A percentile compares a stretch with the other conserved stretches of the same genome.
Evolutionary conservation across 2,113 vertebrate species (phyloP).

Genomic region (Otis tarda): DNA sequence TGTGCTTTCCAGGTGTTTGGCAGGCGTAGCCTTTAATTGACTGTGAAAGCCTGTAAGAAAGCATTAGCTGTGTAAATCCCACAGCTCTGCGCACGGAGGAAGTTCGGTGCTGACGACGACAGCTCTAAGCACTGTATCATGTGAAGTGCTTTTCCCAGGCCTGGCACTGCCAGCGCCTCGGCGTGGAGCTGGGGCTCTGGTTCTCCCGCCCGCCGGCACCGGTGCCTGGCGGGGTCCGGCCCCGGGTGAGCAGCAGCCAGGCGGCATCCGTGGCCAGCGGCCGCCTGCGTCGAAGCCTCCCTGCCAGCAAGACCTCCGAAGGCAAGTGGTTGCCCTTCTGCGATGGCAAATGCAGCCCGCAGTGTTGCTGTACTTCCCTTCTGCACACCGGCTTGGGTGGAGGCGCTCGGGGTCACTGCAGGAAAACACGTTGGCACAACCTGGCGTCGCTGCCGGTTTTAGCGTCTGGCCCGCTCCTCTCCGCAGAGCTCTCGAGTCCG

Average conservation of each 20-base stretch:
- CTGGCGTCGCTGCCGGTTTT: accelerated
- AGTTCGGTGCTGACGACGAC: accelerated
- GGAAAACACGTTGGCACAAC: too few species aligned
- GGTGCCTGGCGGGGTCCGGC: neutral
- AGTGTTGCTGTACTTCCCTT: accelerated
- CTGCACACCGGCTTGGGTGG: accelerated
- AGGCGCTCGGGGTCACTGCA: accelerated
- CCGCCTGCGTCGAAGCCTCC: accelerated
- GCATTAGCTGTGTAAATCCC: neutral
- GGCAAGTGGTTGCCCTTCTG: neutral
- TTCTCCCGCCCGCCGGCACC: too few species aligned
- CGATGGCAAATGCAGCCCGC: accelerated
- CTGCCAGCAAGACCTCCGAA: neutral
- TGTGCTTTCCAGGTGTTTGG: neutral
- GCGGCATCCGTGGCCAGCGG: neutral
- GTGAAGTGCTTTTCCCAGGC: neutral
- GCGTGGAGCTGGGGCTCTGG: neutral
- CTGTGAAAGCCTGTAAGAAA: neutral
- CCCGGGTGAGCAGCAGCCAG: accelerated
- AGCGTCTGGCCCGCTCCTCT: too few species aligned
- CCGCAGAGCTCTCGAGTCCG: accelerated
- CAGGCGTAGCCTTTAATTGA: neutral
- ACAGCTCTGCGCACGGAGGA: neutral
- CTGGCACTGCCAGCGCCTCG: accelerated
- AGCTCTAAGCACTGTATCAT: neutral